phyloP scores from a whole-genome alignment of 2,113 vertebrate species.

The Siniperca chuatsi region DNA sequence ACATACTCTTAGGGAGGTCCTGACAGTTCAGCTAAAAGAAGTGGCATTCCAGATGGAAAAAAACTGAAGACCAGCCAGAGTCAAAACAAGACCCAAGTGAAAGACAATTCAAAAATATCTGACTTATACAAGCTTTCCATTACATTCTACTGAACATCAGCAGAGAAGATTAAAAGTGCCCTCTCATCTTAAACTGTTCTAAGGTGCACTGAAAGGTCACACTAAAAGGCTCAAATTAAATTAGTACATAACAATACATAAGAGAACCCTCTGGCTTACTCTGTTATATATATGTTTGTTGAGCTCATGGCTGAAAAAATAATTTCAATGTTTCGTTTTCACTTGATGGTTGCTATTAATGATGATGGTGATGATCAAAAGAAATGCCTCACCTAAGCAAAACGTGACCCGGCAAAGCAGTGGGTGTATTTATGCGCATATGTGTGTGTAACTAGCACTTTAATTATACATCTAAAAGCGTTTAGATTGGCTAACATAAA shows the following conservation, averaged over 20 bases:
- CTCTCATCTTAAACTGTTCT: not conserved
- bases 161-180: not conserved
- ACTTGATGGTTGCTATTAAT: conserved; percentile 60
- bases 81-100: conserved; percentile 16
- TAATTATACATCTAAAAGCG: conserved; percentile 81
- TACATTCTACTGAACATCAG: not conserved
- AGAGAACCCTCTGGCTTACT: conserved; percentile 22
- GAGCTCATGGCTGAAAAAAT: conserved; percentile 24
- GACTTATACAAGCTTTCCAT: not conserved
- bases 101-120: not conserved
- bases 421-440: conserved; percentile 38
- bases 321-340: conserved; percentile 44
- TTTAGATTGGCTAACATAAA: conserved; percentile 76
- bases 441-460: conserved; percentile 67
- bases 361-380: conserved; percentile 78
- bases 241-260: conserved; percentile 27
- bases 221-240: not conserved
- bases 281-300: conserved; percentile 8
- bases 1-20: conserved; percentile 36
- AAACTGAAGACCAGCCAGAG: conserved; percentile 13
- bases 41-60: conserved; percentile 17
- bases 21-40: conserved; percentile 25
- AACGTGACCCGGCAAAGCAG: conserved; percentile 75
- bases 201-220: not conserved
- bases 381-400: conserved; percentile 73